Conservation (phyloP, 2,797 vertebrate species). For the Miichthys miiuy region DNA sequence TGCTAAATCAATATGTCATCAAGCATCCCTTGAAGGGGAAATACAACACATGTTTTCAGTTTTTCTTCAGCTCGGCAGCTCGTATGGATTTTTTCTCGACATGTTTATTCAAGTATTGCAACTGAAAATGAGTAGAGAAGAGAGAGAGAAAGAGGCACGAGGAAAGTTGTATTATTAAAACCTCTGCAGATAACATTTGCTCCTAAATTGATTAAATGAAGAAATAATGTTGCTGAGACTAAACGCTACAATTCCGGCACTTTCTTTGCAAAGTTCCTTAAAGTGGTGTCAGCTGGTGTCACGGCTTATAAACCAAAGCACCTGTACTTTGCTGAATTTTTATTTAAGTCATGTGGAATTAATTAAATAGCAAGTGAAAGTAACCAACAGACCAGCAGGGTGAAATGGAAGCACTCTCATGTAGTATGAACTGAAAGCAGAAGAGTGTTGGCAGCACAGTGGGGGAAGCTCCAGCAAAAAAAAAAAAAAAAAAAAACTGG, state of each 20-base stretch:
- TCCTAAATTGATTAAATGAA: background rate
- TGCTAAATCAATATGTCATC: constrained; percentile 65
- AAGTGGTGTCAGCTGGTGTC: background rate
- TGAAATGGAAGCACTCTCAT: background rate
- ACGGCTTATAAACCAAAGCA: background rate
- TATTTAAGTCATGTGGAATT: background rate
- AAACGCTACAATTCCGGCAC: background rate
- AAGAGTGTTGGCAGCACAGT: too few species aligned
- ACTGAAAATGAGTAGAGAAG: constrained; percentile 5
- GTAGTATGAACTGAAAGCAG: background rate
- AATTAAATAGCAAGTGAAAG: background rate
- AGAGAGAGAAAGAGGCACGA: background rate
- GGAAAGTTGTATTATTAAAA: constrained; percentile 4
- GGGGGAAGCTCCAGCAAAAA: too few species aligned
- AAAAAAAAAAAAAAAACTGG: background rate
- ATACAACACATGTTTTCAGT: constrained; percentile 30
- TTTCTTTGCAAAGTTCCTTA: background rate
- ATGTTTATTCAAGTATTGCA: constrained; percentile 46
- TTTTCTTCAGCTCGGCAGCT: constrained; percentile 21
- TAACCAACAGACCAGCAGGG: background rate
- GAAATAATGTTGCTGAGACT: background rate
- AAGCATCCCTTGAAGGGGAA: constrained; percentile 31
- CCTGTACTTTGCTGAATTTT: background rate
- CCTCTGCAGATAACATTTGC: background rate
- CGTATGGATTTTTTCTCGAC: constrained; percentile 37